A percentile compares a stretch with the other conserved stretches of the same genome.
Conservation (phyloP, 2,797 vertebrate genomes). For the Melanotaenia parkinsoni region DNA sequence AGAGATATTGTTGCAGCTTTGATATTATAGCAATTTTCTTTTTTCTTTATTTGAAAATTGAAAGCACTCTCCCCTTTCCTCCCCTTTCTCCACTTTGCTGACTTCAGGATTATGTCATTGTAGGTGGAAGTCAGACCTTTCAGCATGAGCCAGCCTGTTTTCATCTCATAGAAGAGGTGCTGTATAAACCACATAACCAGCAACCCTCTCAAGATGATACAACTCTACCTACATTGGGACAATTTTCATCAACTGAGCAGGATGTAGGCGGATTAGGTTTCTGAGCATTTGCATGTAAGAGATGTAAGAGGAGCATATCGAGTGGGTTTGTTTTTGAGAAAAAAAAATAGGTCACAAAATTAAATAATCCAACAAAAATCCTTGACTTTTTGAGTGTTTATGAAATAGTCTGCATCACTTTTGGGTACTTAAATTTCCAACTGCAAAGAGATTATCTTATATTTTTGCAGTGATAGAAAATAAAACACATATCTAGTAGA, state of each 20-base stretch:
- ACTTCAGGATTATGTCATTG: background rate
- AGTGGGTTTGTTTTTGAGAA: constrained; percentile 42
- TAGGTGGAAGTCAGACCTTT: no score
- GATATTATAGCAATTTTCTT: no score
- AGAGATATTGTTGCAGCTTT: background rate
- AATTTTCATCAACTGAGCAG: constrained; percentile 50
- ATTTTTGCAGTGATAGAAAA: background rate
- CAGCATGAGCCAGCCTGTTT: no score
- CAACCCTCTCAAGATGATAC: constrained; percentile 29
- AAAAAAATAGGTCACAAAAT: constrained; percentile 20
- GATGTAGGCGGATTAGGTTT: constrained; percentile 53
- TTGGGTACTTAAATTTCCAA: constrained; percentile 3
- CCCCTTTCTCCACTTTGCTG: background rate
- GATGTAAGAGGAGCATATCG: constrained; percentile 22
- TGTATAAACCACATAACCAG: constrained; percentile 6
- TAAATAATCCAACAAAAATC: constrained; percentile 17
- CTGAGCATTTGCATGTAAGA: constrained; percentile 41
- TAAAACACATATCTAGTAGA: constrained; percentile 14
- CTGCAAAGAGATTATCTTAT: background rate
- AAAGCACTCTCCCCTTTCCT: no score
- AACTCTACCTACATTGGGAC: constrained; percentile 34
- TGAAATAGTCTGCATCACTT: constrained; percentile 9
- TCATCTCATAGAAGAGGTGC: no score
- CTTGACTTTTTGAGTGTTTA: constrained; percentile 11
- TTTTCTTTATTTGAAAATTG: no score